phyloP scores from a whole-genome alignment of 2,797 vertebrate species.

The Philypnodon macrostomus region DNA sequence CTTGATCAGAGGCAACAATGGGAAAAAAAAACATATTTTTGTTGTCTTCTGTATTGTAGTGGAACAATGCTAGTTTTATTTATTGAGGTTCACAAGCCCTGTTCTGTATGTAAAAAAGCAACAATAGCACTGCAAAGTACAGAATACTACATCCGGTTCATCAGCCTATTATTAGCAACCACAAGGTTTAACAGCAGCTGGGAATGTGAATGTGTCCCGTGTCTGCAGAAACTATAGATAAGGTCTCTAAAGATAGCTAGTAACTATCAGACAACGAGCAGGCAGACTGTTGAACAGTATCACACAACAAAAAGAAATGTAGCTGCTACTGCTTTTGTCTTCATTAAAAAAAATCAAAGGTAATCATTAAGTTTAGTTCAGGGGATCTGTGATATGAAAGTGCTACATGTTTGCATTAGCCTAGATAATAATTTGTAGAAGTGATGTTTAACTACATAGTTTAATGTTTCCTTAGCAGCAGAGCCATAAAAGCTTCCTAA shows the following conservation, averaged over 20 bases:
- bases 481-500: not conserved
- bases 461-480: slow-evolving; percentile 27
- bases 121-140: slow-evolving; percentile 53
- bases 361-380: slow-evolving; percentile 31
- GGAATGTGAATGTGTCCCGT: slow-evolving; percentile 65
- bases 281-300: slow-evolving; percentile 5
- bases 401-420: slow-evolving; percentile 32
- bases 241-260: slow-evolving; percentile 61
- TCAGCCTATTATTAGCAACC: slow-evolving; percentile 59
- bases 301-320: slow-evolving; percentile 2
- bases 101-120: slow-evolving; percentile 13
- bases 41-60: too few species aligned
- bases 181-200: slow-evolving; percentile 69
- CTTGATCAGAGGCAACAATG: too few species aligned
- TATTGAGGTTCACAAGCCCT: too few species aligned
- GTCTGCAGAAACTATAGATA: slow-evolving; percentile 64
- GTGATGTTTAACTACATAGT: slow-evolving; percentile 31
- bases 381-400: slow-evolving; percentile 17
- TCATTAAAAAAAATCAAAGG: slow-evolving; percentile 10
- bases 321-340: not conserved
- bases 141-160: slow-evolving; percentile 59
- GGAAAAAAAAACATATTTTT: too few species aligned
- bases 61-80: too few species aligned
- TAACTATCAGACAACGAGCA: slow-evolving; percentile 44
- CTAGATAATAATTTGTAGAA: slow-evolving; percentile 32